Conservation (phyloP, 2,113 vertebrate genomes). For the Lamprologus speciosus region DNA sequence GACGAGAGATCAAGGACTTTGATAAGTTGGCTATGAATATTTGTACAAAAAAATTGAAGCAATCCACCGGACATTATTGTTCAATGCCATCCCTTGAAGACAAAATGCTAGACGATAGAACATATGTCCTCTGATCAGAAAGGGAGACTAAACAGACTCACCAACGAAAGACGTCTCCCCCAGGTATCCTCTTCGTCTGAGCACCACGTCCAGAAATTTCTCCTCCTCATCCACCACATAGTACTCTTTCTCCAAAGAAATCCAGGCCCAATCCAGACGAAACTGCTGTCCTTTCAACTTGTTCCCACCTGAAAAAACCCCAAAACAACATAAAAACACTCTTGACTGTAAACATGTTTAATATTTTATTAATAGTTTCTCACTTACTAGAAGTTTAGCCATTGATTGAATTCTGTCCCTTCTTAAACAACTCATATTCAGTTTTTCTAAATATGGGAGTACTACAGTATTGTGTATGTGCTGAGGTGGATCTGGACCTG, state of each 20-base stretch:
- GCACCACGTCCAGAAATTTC: constrained; percentile 79
- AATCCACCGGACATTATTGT: background rate
- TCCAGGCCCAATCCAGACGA: constrained; percentile 90
- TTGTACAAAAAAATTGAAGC: background rate
- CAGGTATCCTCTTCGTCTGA: constrained; percentile 86
- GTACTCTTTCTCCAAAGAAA: constrained; percentile 86
- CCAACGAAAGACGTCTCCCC: constrained; percentile 94
- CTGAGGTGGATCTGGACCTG: background rate
- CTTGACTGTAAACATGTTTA: background rate
- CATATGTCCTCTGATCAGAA: background rate
- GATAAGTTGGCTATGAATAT: background rate
- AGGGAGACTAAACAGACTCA: constrained; percentile 61
- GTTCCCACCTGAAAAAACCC: constrained; percentile 80
- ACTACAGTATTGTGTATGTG: background rate
- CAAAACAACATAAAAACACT: background rate
- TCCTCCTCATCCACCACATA: constrained; percentile 86
- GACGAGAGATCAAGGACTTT: background rate
- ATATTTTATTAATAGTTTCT: background rate
- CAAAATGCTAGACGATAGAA: background rate
- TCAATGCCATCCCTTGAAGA: background rate
- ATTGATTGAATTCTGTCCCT: background rate
- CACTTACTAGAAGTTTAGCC: background rate
- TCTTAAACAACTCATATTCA: background rate
- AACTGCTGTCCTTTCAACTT: constrained; percentile 83
- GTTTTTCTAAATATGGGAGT: background rate